A percentile compares a stretch with the other conserved stretches of the same genome.
phyloP scores from a whole-genome alignment of 2,797 vertebrate genomes.

The Falco berigora region DNA sequence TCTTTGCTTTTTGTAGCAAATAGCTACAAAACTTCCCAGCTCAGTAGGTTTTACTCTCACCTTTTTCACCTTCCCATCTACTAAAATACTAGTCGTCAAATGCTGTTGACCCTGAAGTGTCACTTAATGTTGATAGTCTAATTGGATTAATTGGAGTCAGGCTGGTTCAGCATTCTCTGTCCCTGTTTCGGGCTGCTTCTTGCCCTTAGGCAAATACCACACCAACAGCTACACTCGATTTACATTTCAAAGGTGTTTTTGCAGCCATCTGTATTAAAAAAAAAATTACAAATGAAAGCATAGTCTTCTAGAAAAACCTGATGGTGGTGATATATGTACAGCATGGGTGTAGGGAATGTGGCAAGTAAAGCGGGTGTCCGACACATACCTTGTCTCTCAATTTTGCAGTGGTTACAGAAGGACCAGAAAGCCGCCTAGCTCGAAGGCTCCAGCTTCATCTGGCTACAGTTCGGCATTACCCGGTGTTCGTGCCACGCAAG shows the following conservation, averaged over 20 bases:
- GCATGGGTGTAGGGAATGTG: rapidly evolving
- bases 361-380: neutral
- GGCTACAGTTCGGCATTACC: rapidly evolving
- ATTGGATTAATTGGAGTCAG: neutral
- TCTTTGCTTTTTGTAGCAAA: neutral
- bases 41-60: neutral
- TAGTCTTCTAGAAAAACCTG: neutral
- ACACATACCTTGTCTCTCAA: neutral
- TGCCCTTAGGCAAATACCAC: neutral
- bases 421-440: neutral
- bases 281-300: neutral
- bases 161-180: neutral
- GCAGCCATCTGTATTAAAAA: neutral
- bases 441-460: neutral
- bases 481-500: neutral
- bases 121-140: neutral
- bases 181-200: neutral
- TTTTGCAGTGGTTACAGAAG: constrained; percentile 51
- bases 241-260: neutral
- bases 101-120: neutral
- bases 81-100: neutral
- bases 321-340: rapidly evolving
- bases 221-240: neutral
- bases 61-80: neutral
- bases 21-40: neutral